Evolutionary conservation across 2,888 invertebrate genomes (phyloP), one percentile per base, ranked within the genome.

Genomic region (Melinaea marsaeus): DNA sequence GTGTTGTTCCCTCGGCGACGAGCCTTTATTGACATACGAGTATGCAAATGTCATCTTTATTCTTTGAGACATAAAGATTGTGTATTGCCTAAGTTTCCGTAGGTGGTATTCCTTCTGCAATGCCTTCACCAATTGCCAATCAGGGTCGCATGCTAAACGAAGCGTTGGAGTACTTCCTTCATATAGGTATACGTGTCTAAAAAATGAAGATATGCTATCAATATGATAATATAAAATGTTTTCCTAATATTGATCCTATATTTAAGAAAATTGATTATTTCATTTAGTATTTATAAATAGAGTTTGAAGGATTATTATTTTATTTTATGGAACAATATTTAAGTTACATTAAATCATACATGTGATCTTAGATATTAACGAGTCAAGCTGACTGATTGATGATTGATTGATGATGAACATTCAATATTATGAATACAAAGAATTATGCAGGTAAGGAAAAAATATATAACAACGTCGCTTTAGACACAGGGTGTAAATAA

Each of bases 131-230:
- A 65, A 64, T 84, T 80, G 77, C 82, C 79, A 83, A 86, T 83
- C 82, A 80, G 66, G 85, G 84, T 86, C 83, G 86, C 83, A 85
- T 84, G 85, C 86, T 86, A 85, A 88, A 88, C 86, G 88, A 86
- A 84, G 81, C 86, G 81, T 81, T 80, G 75, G 76, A 76, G 75
- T 79, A 78, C 80, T 79, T 79, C 77, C 75, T 74, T 66, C 72
- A 65, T 73, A 64, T 58, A 47, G 22, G 22, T 22, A 22, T 56
- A 54, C 70, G 65, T 62, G 79, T 84, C 83, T 71, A 75, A 56
- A 32, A 76, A 80, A 76, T 57, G 32, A 32, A 9, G 6, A 51
- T 7, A 51, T n/a, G 6, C 46, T 46, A n/a, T 46, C 46, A 46
- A 7, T 32, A 51, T n/a, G n/a, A 51, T 9, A 32, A 32, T 32